These are phyloP conservation scores for Hymenochirus boettgeri DNA, from an alignment of 2,113 vertebrate species.

Conservation along the genomic window DNA sequence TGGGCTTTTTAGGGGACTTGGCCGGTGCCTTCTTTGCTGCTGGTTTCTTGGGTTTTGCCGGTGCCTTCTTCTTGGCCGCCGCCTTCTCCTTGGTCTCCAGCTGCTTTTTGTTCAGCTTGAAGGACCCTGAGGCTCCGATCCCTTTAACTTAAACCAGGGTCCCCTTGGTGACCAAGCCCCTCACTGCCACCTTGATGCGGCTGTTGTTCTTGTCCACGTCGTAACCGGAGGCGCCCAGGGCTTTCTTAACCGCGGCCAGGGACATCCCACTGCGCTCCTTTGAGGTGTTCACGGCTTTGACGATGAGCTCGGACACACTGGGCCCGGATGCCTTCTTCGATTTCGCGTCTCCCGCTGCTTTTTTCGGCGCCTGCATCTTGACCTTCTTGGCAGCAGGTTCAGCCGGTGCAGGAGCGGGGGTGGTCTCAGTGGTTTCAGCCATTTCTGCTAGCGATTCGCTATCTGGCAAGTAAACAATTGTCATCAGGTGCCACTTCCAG, in stretches of 20 bases:
- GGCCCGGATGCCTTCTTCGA: slow-evolving; percentile 58
- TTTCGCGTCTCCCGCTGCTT: slow-evolving; percentile 40
- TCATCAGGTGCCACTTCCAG: background rate
- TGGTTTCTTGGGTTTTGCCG: too few species aligned
- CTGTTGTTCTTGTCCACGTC: too few species aligned
- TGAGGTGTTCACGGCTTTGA: slow-evolving; percentile 65
- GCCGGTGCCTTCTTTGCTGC: too few species aligned
- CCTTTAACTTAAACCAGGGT: slow-evolving; percentile 66
- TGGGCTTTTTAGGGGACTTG: too few species aligned
- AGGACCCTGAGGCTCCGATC: slow-evolving; percentile 62
- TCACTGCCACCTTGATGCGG: too few species aligned
- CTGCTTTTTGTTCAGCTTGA: slow-evolving; percentile 52
- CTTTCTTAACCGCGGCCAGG: slow-evolving; percentile 63
- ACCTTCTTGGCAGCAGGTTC: slow-evolving; percentile 40
- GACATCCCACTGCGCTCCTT: slow-evolving; percentile 68
- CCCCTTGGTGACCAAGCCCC: too few species aligned
- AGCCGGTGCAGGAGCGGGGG: slow-evolving; percentile 41
- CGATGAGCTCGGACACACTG: slow-evolving; percentile 67
- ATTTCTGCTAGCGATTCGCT: slow-evolving; percentile 9
- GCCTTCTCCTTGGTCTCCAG: slow-evolving; percentile 22
- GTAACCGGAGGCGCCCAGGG: too few species aligned
- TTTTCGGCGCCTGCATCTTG: slow-evolving; percentile 48
- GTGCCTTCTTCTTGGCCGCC: slow-evolving; percentile 38
- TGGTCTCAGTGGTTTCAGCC: slow-evolving; percentile 61
- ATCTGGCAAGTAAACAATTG: background rate